Percentiles rank a stretch among this genome's conserved stretches.
phyloP scores from a whole-genome alignment of 2,113 vertebrate genomes.

The Rissa tridactyla region DNA sequence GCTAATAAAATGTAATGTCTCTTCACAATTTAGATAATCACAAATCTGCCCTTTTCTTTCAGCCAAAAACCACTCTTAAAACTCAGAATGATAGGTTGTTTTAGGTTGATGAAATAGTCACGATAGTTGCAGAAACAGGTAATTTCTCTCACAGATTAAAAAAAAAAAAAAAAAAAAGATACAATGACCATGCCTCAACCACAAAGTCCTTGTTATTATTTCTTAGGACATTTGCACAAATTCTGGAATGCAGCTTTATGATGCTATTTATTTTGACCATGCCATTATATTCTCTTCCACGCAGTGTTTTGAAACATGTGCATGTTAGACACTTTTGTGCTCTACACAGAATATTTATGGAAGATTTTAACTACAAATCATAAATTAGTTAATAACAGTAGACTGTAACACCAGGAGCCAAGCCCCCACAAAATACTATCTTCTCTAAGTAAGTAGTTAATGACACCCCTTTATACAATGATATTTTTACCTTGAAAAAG shows the following conservation, averaged over 20 bases:
- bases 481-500: neutral
- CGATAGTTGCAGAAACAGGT: slow-evolving; percentile 6
- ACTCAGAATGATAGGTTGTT: neutral
- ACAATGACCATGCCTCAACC: neutral
- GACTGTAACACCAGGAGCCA: neutral
- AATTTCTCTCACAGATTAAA: neutral
- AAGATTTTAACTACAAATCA: neutral
- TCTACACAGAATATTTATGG: neutral
- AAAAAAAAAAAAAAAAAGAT: neutral
- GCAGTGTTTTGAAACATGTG: neutral
- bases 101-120: neutral
- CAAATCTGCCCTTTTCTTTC: slow-evolving; percentile 27
- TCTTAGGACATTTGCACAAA: neutral
- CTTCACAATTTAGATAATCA: slow-evolving; percentile 8
- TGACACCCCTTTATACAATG: neutral
- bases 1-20: slow-evolving; percentile 30
- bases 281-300: neutral
- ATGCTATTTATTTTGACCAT: neutral
- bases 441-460: neutral
- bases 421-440: neutral
- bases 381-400: neutral
- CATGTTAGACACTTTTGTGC: neutral
- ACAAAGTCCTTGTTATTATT: neutral
- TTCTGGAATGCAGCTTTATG: neutral
- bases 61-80: neutral